These are phyloP conservation scores for Ophion slaviceki DNA, from an alignment of 2,888 invertebrate genomes.

Conservation along the genomic window DNA sequence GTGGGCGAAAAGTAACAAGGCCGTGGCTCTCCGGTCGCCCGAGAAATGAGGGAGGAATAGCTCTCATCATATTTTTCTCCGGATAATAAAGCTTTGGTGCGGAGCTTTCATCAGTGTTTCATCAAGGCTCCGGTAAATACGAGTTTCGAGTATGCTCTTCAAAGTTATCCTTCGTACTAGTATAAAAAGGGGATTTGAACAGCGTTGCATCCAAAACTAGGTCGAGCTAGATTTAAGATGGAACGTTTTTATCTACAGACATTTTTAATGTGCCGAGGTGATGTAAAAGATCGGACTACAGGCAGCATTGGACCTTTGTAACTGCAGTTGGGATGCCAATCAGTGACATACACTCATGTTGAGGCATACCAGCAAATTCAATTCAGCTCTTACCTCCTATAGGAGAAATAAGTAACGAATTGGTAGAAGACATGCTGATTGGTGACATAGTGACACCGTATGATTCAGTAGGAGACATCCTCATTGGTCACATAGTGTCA, in stretches of 20 bases:
- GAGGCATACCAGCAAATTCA: conserved; percentile 24
- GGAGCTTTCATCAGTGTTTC: not conserved
- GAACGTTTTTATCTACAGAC: not conserved
- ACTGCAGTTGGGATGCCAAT: not conserved
- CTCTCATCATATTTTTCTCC: not conserved
- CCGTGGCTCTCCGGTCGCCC: not conserved
- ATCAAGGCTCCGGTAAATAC: not conserved
- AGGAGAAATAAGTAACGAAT: conserved; percentile 6
- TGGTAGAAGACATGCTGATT: conserved; percentile 21
- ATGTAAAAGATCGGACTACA: not conserved
- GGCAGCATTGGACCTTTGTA: not conserved
- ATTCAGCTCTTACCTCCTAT: conserved; percentile 20
- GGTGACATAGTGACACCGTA: not conserved
- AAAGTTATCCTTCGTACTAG: not conserved
- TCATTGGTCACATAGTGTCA: no score
- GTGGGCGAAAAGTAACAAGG: not conserved
- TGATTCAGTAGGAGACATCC: no score
- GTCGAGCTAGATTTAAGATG: not conserved
- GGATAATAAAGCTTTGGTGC: not conserved
- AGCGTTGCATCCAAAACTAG: not conserved
- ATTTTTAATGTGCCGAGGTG: not conserved
- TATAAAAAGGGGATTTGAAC: not conserved
- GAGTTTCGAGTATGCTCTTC: not conserved
- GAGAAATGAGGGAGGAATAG: conserved; percentile 2
- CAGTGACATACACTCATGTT: conserved; percentile 17